Conservation (phyloP, 1,140 invertebrate species). For the Micrasema longulum region DNA sequence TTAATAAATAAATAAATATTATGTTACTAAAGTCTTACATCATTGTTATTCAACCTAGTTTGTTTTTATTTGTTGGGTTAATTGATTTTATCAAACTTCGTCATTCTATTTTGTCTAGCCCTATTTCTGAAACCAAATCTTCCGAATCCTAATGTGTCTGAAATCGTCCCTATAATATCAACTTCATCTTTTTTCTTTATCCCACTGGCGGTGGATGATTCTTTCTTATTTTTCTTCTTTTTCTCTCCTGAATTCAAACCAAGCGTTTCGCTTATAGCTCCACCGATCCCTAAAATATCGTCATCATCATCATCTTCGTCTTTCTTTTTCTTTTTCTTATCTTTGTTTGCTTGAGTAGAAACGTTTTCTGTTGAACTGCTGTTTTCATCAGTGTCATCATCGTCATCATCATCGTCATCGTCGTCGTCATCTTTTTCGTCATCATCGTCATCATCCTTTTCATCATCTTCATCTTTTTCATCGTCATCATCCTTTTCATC, state of each 20-base stretch:
- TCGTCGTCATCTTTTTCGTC: conserved; percentile 55
- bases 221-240: conserved; percentile 58
- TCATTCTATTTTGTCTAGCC: conserved; percentile 68
- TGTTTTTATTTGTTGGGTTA: conserved; percentile 56
- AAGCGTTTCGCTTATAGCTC: conserved; percentile 56
- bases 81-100: conserved; percentile 63
- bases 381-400: conserved; percentile 54
- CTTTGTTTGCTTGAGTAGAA: conserved; percentile 41
- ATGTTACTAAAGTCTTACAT: too few species aligned
- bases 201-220: not conserved
- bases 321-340: conserved; percentile 49
- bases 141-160: conserved; percentile 46
- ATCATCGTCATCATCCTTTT: too few species aligned
- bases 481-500: conserved; percentile 28
- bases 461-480: conserved; percentile 39
- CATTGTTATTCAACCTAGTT: too few species aligned
- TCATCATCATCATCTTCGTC: conserved; percentile 52
- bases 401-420: conserved; percentile 57
- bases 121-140: conserved; percentile 55
- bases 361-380: conserved; percentile 56
- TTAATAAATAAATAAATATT: conserved; percentile 59
- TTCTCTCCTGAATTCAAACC: conserved; percentile 58
- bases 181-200: conserved; percentile 49
- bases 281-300: conserved; percentile 50
- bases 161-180: conserved; percentile 43